A percentile compares a stretch with the other conserved stretches of the same genome.
These are phyloP conservation scores for Pseudorhombus dupliciocellatus DNA, from an alignment of 2,113 vertebrate species.

Conservation along the genomic window DNA sequence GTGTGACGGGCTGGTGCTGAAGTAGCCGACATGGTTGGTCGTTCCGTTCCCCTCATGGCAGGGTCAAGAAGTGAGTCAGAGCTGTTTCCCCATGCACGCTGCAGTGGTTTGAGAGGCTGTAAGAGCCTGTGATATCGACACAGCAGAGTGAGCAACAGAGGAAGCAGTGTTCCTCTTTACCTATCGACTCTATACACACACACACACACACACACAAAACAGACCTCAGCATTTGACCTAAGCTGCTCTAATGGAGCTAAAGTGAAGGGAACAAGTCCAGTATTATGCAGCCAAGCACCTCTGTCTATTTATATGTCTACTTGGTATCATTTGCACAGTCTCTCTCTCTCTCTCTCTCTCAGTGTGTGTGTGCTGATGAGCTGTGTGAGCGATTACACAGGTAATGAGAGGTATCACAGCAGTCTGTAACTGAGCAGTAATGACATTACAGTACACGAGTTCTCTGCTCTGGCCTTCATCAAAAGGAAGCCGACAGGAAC, in stretches of 20 bases:
- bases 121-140: constrained; percentile 33
- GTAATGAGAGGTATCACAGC: constrained; percentile 73
- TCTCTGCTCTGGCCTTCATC: constrained; percentile 75
- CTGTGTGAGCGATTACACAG: constrained; percentile 62
- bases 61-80: constrained; percentile 48
- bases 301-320: constrained; percentile 62
- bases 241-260: constrained; percentile 28
- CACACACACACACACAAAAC: constrained; percentile 18
- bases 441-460: constrained; percentile 63
- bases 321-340: constrained; percentile 37
- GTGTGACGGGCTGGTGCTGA: background rate
- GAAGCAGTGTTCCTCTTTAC: constrained; percentile 65
- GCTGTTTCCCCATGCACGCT: constrained; percentile 43
- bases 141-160: constrained; percentile 15
- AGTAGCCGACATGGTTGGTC: constrained; percentile 25
- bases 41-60: constrained; percentile 11
- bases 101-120: constrained; percentile 17
- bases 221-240: constrained; percentile 38
- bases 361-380: constrained; percentile 46
- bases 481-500: constrained; percentile 42
- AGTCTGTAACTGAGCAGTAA: constrained; percentile 63
- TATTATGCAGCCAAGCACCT: constrained; percentile 56
- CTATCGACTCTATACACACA: constrained; percentile 24
- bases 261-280: constrained; percentile 54
- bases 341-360: constrained; percentile 7